phyloP scores from a whole-genome alignment of 2,888 invertebrate species.

The Byasa hedistus region DNA sequence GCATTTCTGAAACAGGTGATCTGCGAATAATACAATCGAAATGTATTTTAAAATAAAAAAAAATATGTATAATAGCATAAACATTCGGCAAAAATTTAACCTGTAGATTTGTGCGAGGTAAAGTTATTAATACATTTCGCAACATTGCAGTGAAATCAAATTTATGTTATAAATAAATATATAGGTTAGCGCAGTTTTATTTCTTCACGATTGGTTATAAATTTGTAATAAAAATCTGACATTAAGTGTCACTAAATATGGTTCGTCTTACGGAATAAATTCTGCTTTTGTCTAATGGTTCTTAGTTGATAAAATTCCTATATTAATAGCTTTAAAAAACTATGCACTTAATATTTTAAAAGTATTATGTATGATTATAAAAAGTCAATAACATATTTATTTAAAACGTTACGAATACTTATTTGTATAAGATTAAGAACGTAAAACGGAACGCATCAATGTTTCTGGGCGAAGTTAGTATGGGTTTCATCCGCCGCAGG shows the following conservation, averaged over 20 bases:
- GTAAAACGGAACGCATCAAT: conserved; percentile 47
- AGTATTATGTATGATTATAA: neutral
- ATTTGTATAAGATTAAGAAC: neutral
- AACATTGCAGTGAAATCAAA: conserved; percentile 40
- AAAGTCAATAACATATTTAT: neutral
- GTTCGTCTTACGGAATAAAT: neutral
- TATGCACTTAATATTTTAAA: neutral
- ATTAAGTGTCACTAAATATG: conserved; percentile 3
- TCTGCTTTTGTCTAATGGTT: neutral
- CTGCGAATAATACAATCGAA: conserved; percentile 43
- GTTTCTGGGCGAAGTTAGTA: conserved; percentile 64
- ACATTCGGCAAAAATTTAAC: conserved; percentile 43
- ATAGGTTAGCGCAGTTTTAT: neutral
- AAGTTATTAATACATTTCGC: conserved; percentile 41
- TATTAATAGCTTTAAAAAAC: neutral
- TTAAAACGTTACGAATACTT: neutral
- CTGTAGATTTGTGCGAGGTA: conserved; percentile 56
- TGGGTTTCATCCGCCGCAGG: conserved; percentile 68
- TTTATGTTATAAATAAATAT: neutral
- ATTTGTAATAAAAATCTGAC: neutral
- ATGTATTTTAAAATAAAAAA: neutral
- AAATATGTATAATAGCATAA: neutral
- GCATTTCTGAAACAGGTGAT: conserved; percentile 51
- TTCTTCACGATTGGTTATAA: neutral
- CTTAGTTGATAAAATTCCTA: neutral